phyloP scores from a whole-genome alignment of 2,888 invertebrate species.

The Erebia palarica region DNA sequence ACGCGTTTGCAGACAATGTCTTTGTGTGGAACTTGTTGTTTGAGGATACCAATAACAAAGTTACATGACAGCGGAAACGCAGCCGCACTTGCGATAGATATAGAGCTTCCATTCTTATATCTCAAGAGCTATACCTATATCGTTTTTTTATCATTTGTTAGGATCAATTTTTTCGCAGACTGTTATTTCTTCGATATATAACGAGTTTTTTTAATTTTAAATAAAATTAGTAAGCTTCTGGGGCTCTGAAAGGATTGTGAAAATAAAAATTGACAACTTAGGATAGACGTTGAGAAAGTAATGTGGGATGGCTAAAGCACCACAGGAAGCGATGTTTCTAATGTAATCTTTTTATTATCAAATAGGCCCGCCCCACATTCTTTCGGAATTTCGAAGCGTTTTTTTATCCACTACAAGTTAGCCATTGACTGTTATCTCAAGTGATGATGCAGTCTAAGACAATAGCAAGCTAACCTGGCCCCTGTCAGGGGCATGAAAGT shows the following conservation, averaged over 20 bases:
- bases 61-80: slow-evolving; percentile 36
- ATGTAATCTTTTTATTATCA: no score
- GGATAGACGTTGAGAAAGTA: neutral
- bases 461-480: no score
- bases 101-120: slow-evolving; percentile 27
- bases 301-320: no score
- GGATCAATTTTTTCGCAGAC: slow-evolving; percentile 6
- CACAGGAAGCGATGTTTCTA: no score
- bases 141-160: slow-evolving; percentile 19
- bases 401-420: no score
- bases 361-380: no score
- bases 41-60: slow-evolving; percentile 38
- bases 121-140: neutral
- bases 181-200: slow-evolving; percentile 2
- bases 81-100: slow-evolving; percentile 33
- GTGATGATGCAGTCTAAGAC: no score
- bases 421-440: no score
- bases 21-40: slow-evolving; percentile 39
- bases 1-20: slow-evolving; percentile 30
- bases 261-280: neutral
- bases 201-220: slow-evolving; percentile 10
- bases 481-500: no score
- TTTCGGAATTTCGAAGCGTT: no score
- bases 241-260: neutral
- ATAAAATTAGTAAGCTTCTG: neutral